Evolutionary conservation across 2,113 vertebrate genomes (phyloP).

Genomic region (Cebus imitator): DNA sequence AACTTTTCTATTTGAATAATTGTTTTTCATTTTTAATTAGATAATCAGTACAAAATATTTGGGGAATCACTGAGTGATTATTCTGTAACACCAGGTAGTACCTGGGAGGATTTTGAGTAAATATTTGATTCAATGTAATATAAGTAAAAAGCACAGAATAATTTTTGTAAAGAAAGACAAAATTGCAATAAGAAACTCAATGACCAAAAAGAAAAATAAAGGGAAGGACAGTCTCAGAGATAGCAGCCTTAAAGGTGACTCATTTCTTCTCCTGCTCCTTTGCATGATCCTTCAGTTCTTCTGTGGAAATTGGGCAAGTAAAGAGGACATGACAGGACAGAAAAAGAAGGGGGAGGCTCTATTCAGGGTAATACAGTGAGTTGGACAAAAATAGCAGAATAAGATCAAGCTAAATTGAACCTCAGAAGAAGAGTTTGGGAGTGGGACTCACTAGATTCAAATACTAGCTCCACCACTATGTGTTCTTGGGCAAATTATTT

Average conservation of each 20-base stretch:
- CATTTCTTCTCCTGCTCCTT: not conserved
- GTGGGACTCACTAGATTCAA: not conserved
- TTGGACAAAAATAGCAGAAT: not conserved
- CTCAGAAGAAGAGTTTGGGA: not conserved
- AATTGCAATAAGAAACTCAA: not conserved
- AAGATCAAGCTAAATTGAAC: not conserved
- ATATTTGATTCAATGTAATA: not conserved
- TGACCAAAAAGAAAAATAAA: not conserved
- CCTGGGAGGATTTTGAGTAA: not conserved
- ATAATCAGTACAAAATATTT: too few relatives aligned
- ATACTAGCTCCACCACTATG: not conserved
- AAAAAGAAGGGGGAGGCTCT: not conserved
- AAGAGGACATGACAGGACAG: not conserved
- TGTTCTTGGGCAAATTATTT: not conserved
- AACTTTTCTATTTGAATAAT: not conserved
- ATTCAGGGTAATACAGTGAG: not conserved
- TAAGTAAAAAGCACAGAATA: not conserved
- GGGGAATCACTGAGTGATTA: not conserved
- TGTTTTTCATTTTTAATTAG: not conserved
- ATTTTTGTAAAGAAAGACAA: not conserved
- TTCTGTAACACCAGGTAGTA: not conserved
- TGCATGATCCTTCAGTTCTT: not conserved
- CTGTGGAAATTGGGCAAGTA: not conserved
- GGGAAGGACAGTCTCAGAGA: not conserved
- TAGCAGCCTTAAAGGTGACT: not conserved